phyloP scores from a whole-genome alignment of 1,140 invertebrate genomes.

The Tetraneura akinire region DNA sequence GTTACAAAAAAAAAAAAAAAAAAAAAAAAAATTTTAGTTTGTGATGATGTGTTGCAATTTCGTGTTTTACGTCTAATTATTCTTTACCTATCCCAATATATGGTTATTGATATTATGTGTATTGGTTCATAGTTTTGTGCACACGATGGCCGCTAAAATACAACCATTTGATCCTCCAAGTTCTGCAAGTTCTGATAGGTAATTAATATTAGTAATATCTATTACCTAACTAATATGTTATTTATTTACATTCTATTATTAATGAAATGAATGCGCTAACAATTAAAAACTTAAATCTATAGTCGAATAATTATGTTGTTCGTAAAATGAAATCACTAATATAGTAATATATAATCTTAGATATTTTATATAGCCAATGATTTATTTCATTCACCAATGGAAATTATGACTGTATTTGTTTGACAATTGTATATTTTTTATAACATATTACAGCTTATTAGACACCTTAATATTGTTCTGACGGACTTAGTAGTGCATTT shows the following conservation, averaged over 20 bases:
- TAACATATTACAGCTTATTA: background rate
- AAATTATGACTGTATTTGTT: background rate
- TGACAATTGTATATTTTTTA: background rate
- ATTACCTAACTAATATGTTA: background rate
- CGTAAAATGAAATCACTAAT: background rate
- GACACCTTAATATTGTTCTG: too few species aligned
- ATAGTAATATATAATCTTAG: too few species aligned
- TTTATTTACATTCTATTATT: too few species aligned
- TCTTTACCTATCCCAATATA: background rate
- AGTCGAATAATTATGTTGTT: background rate
- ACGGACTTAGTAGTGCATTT: too few species aligned
- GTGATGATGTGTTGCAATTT: background rate
- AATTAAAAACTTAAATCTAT: background rate
- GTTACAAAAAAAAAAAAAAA: too few species aligned
- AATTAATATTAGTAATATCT: slow-evolving; percentile 57
- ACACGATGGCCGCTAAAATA: slow-evolving; percentile 68
- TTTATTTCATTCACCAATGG: background rate
- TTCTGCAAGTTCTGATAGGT: slow-evolving; percentile 82
- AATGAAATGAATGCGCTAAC: too few species aligned
- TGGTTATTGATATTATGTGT: background rate
- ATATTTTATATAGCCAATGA: background rate
- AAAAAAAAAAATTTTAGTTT: background rate
- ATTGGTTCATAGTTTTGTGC: background rate
- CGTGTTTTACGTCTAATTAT: background rate
- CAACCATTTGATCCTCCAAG: slow-evolving; percentile 75